Conservation (phyloP, 2,888 invertebrate species). For the Brachyptera putata region DNA sequence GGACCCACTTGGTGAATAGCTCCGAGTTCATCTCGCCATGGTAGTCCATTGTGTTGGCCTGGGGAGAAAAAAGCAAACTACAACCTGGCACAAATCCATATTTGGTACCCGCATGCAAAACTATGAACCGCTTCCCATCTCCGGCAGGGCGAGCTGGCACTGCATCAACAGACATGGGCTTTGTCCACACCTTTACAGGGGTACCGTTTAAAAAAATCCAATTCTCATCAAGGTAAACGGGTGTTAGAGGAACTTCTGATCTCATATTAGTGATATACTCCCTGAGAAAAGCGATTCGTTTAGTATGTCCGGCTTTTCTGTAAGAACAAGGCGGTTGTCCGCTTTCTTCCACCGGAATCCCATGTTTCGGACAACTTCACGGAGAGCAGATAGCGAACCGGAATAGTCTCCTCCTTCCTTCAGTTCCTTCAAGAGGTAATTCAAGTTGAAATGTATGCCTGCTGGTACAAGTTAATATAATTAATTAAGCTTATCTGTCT, state of each 20-base stretch:
- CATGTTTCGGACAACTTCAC: background rate
- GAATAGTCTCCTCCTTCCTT: background rate
- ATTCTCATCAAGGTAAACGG: background rate
- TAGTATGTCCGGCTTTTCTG: no score
- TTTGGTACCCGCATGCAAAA: slow-evolving; percentile 1
- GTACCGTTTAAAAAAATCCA: background rate
- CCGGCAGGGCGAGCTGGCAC: background rate
- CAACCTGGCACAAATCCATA: background rate
- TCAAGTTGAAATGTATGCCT: background rate
- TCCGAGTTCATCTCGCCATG: background rate
- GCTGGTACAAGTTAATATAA: background rate
- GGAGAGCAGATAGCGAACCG: background rate
- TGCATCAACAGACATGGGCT: no score
- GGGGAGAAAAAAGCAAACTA: background rate
- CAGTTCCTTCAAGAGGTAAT: background rate
- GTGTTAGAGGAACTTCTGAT: background rate
- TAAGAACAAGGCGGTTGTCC: background rate
- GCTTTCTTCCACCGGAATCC: slow-evolving; percentile 1
- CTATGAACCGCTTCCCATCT: background rate
- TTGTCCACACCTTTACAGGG: background rate
- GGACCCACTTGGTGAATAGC: background rate
- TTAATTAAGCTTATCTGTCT: no score
- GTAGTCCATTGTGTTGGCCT: background rate
- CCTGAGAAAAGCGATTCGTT: slow-evolving; percentile 6
- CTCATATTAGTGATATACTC: background rate